Evolutionary conservation across 2,888 invertebrate genomes (phyloP), one percentile per base, ranked within the genome.

Genomic region (Diarsia mendica): DNA sequence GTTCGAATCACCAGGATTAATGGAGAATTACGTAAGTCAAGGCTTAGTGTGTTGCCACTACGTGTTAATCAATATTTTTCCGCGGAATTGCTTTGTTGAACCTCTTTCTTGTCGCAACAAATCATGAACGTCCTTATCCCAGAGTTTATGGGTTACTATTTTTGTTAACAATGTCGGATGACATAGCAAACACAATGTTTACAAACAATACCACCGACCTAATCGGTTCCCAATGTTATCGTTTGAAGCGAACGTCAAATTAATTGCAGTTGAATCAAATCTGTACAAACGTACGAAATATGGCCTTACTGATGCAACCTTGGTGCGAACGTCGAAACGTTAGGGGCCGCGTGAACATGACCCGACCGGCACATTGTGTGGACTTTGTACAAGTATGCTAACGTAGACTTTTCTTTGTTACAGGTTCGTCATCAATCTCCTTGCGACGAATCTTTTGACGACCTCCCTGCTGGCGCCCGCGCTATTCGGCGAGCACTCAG

Each of bases 351-450:
- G 69, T 76, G 74, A 85, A 85, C 79, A 82, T 79, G 74, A 68
- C 68, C 79, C 72, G 44, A 15, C 61, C 67, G 66, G n/a, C 20
- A 58, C 65, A 70, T 71, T 71, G 67, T 77, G 55, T 75, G 60
- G 64, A 66, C 86, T 44, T 73, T 71, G 39, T 67, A 78, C 69
- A 23, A 63, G 23, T 73, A 69, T 80, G 28, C 84, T 86, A 88
- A 91, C 79, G 80, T 74, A 39, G 39, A 44, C 77, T 89, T 87
- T 89, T 89, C 60, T 55, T 95, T 95, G 94, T 97, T 97, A 20
- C 96, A 97, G 97, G 94, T 97, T 97, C 93, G 97, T 97, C 92
- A 97, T 98, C 91, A 98, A 96, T 82, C 91, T 95, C 71, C 91
- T 95, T 86, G 96, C 96, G 90, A 95, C 95, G 90, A 96, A 95